These are phyloP conservation scores for Microctonus hyperodae DNA, from an alignment of 2,888 invertebrate genomes.

Conservation along the genomic window DNA sequence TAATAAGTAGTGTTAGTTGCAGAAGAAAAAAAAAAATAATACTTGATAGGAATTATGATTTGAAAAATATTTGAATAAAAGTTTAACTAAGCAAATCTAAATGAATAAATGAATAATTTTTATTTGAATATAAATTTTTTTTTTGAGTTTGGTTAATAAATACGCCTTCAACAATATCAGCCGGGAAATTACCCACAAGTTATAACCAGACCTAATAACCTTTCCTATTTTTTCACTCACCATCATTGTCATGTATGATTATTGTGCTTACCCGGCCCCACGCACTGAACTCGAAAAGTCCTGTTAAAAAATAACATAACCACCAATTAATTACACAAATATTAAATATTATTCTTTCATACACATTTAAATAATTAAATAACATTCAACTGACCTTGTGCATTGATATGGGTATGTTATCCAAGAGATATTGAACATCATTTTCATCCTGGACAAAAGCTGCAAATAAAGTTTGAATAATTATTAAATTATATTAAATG, in stretches of 20 bases:
- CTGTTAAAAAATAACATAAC: constrained; percentile 43
- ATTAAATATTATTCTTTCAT: neutral
- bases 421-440: constrained; percentile 74
- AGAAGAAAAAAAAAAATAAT: constrained; percentile 22
- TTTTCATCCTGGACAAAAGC: constrained; percentile 77
- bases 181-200: constrained; percentile 1
- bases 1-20: constrained; percentile 32
- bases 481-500: no score
- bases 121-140: neutral
- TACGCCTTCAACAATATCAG: constrained; percentile 8
- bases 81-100: neutral
- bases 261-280: constrained; percentile 56
- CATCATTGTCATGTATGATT: constrained; percentile 41
- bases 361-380: neutral
- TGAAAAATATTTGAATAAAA: neutral
- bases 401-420: constrained; percentile 68
- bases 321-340: constrained; percentile 16
- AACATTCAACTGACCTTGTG: constrained; percentile 63
- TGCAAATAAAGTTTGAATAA: constrained; percentile 55
- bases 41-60: neutral
- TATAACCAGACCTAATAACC: constrained; percentile 31
- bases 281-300: constrained; percentile 57
- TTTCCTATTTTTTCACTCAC: constrained; percentile 50
- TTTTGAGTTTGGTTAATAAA: constrained; percentile 4
- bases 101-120: neutral